Percentiles rank a stretch among this genome's conserved stretches.
Evolutionary conservation across 2,113 vertebrate genomes (phyloP).

Genomic region (Varanus salvator): DNA sequence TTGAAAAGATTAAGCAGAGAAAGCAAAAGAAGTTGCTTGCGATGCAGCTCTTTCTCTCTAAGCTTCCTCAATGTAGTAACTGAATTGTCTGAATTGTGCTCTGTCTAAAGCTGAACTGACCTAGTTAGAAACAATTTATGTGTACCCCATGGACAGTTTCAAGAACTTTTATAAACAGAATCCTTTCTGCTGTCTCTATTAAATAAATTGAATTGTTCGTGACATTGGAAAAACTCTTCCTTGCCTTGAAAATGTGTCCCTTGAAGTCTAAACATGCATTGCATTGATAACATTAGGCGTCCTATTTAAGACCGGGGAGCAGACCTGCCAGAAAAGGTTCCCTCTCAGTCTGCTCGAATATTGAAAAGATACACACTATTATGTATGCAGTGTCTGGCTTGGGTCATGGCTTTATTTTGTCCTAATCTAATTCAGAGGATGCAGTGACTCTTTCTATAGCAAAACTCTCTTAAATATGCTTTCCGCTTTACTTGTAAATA

Average conservation of each 20-base stretch:
- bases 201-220: slow-evolving; percentile 51
- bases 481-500: slow-evolving; percentile 3
- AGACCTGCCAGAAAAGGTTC: not conserved
- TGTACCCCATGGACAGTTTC: slow-evolving; percentile 43
- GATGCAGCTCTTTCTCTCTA: not conserved
- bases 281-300: not conserved
- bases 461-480: not conserved
- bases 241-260: slow-evolving; percentile 6
- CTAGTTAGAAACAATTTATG: slow-evolving; percentile 65
- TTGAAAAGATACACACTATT: not conserved
- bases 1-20: slow-evolving; percentile 23
- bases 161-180: slow-evolving; percentile 55
- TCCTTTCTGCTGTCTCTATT: slow-evolving; percentile 42
- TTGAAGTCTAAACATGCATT: not conserved
- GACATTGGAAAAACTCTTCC: slow-evolving; percentile 43
- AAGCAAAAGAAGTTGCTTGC: slow-evolving; percentile 10
- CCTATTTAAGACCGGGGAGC: not conserved
- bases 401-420: not conserved
- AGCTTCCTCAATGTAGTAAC: slow-evolving; percentile 16
- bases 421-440: not conserved
- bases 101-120: slow-evolving; percentile 46
- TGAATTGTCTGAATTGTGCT: slow-evolving; percentile 22
- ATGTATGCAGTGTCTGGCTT: not conserved
- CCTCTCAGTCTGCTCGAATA: not conserved
- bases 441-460: not conserved